A percentile compares a stretch with the other conserved stretches of the same genome.
phyloP scores from a whole-genome alignment of 2,113 vertebrate genomes.

The Orthonyx spaldingii region DNA sequence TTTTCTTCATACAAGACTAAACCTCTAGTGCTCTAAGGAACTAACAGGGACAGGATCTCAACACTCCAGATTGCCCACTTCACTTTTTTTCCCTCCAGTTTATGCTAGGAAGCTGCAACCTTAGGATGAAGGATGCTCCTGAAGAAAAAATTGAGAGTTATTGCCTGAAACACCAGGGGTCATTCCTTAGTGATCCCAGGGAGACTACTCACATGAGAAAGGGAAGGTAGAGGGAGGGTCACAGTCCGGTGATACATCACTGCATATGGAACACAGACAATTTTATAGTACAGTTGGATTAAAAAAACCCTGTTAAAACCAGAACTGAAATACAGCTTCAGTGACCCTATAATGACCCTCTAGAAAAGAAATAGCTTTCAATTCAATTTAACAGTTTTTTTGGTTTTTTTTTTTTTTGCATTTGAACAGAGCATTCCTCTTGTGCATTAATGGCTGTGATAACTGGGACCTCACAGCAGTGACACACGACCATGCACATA shows the following conservation, averaged over 20 bases:
- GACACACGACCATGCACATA: fast-evolving
- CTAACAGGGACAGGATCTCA: not conserved
- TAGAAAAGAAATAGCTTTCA: not conserved
- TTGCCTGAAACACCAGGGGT: not conserved
- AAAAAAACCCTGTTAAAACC: not conserved
- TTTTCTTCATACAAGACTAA: not conserved
- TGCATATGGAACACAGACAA: not conserved
- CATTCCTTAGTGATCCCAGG: not conserved
- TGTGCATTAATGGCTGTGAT: not conserved
- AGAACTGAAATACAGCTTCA: not conserved
- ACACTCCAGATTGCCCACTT: not conserved
- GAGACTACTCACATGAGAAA: not conserved
- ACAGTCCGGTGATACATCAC: not conserved
- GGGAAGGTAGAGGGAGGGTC: not conserved
- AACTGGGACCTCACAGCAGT: not conserved
- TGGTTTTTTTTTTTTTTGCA: not conserved
- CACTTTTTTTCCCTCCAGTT: not conserved
- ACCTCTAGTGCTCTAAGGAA: not conserved
- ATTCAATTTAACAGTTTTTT: not conserved
- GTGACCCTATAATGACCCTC: not conserved
- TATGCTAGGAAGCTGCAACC: not conserved
- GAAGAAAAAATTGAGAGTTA: not conserved
- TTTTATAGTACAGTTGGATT: not conserved
- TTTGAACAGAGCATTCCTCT: not conserved
- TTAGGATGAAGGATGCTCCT: not conserved